A percentile compares a stretch with the other conserved stretches of the same genome.
These are phyloP conservation scores for Pseudobourletiella spinata DNA, from an alignment of 1,140 invertebrate genomes.

Conservation along the genomic window DNA sequence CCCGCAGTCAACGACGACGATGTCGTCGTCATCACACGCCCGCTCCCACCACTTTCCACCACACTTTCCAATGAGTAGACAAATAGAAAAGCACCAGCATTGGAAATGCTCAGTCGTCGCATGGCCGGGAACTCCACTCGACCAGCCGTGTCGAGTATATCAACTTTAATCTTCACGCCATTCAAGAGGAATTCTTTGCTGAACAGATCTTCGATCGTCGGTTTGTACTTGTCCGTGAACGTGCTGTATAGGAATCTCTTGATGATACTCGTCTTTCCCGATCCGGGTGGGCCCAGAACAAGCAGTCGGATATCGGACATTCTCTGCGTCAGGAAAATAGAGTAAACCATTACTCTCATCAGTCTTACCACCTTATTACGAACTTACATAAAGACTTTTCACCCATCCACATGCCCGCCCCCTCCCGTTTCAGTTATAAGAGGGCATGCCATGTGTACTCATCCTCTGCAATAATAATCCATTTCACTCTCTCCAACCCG, in stretches of 20 bases:
- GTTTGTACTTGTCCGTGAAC: slow-evolving; percentile 71
- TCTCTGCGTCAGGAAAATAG: no score
- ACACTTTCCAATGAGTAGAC: slow-evolving; percentile 74
- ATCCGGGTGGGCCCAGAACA: slow-evolving; percentile 67
- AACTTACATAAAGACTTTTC: no score
- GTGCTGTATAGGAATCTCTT: slow-evolving; percentile 76
- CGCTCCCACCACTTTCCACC: slow-evolving; percentile 49
- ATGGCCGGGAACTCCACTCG: slow-evolving; percentile 67
- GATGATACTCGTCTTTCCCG: slow-evolving; percentile 80
- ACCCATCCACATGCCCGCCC: not conserved
- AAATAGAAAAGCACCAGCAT: slow-evolving; percentile 78
- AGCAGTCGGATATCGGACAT: slow-evolving; percentile 60
- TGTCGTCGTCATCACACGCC: no score
- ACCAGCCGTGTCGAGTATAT: slow-evolving; percentile 71
- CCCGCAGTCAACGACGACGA: no score
- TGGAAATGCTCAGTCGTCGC: slow-evolving; percentile 71
- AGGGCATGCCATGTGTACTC: no score
- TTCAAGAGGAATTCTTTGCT: slow-evolving; percentile 73
- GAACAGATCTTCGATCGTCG: slow-evolving; percentile 83
- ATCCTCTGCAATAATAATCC: no score
- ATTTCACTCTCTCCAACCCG: no score
- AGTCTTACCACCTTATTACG: no score
- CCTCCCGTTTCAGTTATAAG: no score
- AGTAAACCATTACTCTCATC: no score
- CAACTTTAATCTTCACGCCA: slow-evolving; percentile 66